Conservation (phyloP, 2,797 vertebrate genomes). For the Podarcis lilfordi region DNA sequence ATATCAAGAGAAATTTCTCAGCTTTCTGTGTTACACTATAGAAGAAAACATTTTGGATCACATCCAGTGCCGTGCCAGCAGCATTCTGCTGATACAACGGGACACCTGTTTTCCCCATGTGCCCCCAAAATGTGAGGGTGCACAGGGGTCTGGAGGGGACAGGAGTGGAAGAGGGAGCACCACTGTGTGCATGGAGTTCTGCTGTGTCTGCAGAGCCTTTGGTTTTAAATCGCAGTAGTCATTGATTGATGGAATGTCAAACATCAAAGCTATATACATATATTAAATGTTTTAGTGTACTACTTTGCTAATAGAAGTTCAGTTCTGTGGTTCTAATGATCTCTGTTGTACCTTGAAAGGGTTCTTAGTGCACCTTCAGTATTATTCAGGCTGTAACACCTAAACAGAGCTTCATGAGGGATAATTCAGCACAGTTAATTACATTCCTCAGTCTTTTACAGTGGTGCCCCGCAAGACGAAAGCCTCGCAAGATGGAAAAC, state of each 20-base stretch:
- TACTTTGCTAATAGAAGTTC: neutral
- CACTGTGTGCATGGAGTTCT: no score
- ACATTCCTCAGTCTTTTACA: neutral
- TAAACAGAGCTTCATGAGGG: neutral
- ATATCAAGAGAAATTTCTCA: neutral
- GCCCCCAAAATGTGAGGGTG: no score
- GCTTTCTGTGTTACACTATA: neutral
- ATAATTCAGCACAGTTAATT: neutral
- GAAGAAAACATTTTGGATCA: neutral
- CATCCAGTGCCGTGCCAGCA: no score
- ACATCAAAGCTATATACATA: neutral
- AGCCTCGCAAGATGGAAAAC: no score
- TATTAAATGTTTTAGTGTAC: neutral
- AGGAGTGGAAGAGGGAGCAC: no score
- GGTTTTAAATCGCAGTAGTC: neutral
- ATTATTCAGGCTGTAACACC: neutral
- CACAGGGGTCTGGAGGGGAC: no score
- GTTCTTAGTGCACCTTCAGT: neutral
- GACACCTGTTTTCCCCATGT: no score
- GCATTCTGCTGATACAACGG: no score
- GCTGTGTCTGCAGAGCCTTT: no score
- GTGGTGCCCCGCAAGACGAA: no score
- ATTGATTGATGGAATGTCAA: neutral
- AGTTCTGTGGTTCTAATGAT: neutral
- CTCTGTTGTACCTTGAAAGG: neutral